Evolutionary conservation across 2,113 vertebrate genomes (phyloP), one percentile per base, ranked within the genome.

Genomic region (Rhea americana): DNA sequence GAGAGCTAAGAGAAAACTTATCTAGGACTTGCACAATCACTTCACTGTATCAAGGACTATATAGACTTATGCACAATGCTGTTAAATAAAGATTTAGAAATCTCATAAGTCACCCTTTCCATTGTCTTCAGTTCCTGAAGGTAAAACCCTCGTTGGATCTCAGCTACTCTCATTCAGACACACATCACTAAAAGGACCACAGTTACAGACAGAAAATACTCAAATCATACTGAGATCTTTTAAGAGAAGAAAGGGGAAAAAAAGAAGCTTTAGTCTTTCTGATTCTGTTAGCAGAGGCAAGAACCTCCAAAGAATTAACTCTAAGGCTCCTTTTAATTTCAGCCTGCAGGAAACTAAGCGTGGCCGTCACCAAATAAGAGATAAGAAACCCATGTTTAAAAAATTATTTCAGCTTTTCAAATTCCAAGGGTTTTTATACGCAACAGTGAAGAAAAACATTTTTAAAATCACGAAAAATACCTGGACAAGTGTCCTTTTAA

Each of bases 401-500:
- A 22, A 87, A 71, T 30, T 22, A 88, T 39, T 75, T 80, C 65
- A 67, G 70, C 51, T 71, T 85, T 58, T 77, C 81, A 55, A 70
- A 72, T 59, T 82, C 59, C 62, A 66, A 82, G 78, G 45, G 61
- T 10, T 85, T 91, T 84, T 61, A 89, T 74, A 74, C 2, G 48
- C 19, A 94, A 87, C 56, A 91, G 82, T 1, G 16, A 93, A 88
- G 77, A 85, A 85, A 91, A 85, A 77, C 39, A 82, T 53, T 78
- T 82, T 93, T 76, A 79, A 93, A 92, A 93, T 89, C 65, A 91
- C 85, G 78, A 89, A 78, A 77, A 94, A 85, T 91, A 95, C 90
- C 95, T 94, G 94, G 93, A 93, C 95, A 93, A 91, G 82, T 51
- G 85, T 93, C 91, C 85, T 83, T 93, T 93, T 93, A 94, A 87